phyloP scores from a whole-genome alignment of 2,113 vertebrate species.

The Bostrychus sinensis region DNA sequence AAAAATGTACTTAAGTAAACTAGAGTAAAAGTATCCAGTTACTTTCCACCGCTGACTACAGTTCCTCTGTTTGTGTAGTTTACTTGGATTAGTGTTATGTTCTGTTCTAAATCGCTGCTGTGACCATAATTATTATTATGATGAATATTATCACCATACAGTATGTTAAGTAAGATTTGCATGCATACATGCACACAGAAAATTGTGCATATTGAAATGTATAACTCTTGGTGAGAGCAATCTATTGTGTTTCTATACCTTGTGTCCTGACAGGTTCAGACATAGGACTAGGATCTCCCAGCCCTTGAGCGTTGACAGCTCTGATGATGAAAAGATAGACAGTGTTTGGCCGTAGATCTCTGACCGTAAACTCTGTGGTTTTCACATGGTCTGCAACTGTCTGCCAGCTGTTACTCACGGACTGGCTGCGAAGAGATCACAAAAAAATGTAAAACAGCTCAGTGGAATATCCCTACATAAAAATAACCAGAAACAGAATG shows the following conservation, averaged over 20 bases:
- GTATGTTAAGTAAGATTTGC: too few species aligned
- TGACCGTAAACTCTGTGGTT: conserved; percentile 85
- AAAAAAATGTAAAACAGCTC: not conserved
- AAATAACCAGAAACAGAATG: not conserved
- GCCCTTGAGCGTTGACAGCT: conserved; percentile 89
- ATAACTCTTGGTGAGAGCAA: too few species aligned
- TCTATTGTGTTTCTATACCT: conserved; percentile 76
- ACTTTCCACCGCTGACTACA: too few species aligned
- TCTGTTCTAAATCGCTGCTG: too few species aligned
- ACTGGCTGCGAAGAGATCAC: conserved; percentile 80
- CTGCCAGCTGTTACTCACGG: conserved; percentile 96
- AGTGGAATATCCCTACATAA: not conserved
- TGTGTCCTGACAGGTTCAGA: conserved; percentile 95
- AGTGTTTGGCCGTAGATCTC: conserved; percentile 90
- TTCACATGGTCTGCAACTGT: conserved; percentile 92
- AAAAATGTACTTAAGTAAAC: too few species aligned
- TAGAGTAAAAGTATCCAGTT: too few species aligned
- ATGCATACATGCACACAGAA: too few species aligned
- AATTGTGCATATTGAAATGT: too few species aligned
- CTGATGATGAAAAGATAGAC: conserved; percentile 96
- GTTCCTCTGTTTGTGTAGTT: too few species aligned
- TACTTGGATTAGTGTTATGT: too few species aligned
- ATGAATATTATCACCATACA: too few species aligned
- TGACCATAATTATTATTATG: too few species aligned
- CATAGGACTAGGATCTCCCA: conserved; percentile 92